Base-by-base conservation (phyloP, 2,797 vertebrate species). In the Notolepis coatsorum region DNA sequence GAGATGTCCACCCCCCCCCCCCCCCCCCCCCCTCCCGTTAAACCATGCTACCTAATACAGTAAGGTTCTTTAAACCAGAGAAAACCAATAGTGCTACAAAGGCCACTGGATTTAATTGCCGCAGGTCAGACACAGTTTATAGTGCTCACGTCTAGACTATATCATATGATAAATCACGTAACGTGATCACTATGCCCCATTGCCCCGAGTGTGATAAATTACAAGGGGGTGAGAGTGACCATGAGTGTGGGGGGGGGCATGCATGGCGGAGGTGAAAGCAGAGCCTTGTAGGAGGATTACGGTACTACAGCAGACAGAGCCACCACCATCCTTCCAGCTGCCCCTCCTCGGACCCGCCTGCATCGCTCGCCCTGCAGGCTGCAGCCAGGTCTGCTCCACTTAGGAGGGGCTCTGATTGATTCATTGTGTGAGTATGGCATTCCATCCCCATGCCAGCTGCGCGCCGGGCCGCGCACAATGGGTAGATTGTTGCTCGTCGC, bases 381-480 rank as follows among this genome's bases (percentile, higher is more conserved):
- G n/a, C n/a, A n/a, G n/a, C n/a, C 47, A 84, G 70, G 77, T 85
- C 76, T 65, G 67, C 63, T 80, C 61, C 56, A 75, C 71, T 73
- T 64, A 72, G 71, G 61, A 65, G 71, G 69, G 66, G 71, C 71
- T 83, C 58, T 80, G 81, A 87, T 87, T 86, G 86, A 88, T 85
- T 84, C 72, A 79, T 79, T 73, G 55, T 81, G 74, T 65, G 56
- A 39, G 54, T n/a, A n/a, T n/a, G 65, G 70, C 80, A 88, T 90
- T 90, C 83, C 78, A 56, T 38, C 50, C 45, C 66, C 23, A 15
- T 79, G 77, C 79, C 91, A 92, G 90, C 90, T 92, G 92, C 75
- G 60, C 52, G 64, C 64, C 58, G 60, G 54, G 64, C 64, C 58
- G 50, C 7, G 61, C 80, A 88, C 91, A 93, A 93, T 91, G 80